Evolutionary conservation across 2,888 invertebrate species (phyloP), one percentile per base, ranked within the genome.

Genomic region (Pediacus dermestoides): DNA sequence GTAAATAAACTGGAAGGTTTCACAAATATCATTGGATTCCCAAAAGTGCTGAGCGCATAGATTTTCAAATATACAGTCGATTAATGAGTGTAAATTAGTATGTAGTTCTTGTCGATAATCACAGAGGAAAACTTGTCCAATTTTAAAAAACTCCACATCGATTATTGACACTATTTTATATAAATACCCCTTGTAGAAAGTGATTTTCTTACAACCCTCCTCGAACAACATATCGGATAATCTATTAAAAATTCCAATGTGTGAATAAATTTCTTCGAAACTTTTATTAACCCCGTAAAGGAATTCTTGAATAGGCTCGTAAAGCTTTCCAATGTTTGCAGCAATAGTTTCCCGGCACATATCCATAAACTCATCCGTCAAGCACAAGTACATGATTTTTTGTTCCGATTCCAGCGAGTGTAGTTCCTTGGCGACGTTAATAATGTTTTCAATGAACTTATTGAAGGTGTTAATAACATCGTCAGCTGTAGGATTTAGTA

Each of bases 1-100:
- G 52, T 78, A 76, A 38, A 92, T 81, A 13, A 72, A 70, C 64
- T 83, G 77, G 63, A 90, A 92, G 52, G 79, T 79, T 6, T 70
- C 70, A 57, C 84, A 83, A 42, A 86, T 83, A 28, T 75, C 75
- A 22, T 75, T 67, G 61, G 84, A 82, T 53, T 81, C 80, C 46
- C 72, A 74, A 55, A 77, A 77, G 54, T 85, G 84, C 21, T 75
- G 73, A 26, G 73, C 70, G 1, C 81, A 74, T 42, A 86, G 75
- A 43, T 80, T 77, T 7, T 65, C 68, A 22, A 83, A 81, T 8
- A 85, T 77, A 16, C 73, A 70, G 33, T 75, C 67, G 4, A 80
- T 74, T 38, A 79, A 74, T 42, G 72, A 67, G 30, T 73, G 67
- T 2, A 80, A 76, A 49, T 76, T 74, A 2, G 49, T 42, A 53